Base-by-base conservation (phyloP, 2,797 vertebrate genomes). In the Periophthalmus magnuspinnatus region DNA sequence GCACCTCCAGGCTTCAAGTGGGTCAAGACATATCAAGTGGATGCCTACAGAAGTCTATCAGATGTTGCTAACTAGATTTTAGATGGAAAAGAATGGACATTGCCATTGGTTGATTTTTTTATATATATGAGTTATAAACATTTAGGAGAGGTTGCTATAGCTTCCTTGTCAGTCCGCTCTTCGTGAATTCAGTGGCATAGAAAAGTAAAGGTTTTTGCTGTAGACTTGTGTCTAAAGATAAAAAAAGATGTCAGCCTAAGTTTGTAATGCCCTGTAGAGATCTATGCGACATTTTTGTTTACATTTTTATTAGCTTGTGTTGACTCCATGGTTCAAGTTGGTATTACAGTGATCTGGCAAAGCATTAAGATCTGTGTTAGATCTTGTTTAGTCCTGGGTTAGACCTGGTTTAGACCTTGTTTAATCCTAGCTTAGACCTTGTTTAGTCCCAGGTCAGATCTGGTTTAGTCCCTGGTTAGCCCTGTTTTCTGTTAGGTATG, bases 171-270 rank as follows among this genome's bases (percentile, higher is more conserved):
- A 80, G 84, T 87, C 90, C 90, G 81, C 85, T 80, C 89, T 89
- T 90, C 74, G 90, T 91, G 88, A 93, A 92, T 87, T 87, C 88
- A 87, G 92, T 93, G 92, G 91, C 90, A 87, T 93, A 92, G 90
- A 93, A 85, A 81, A 91, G 82, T 90, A 86, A 88, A 77, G 82
- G 92, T 90, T 86, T 76, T 85, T 93, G 89, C 93, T 91, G 87
- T 93, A 93, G 90, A 90, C 80, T 88, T 19, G 85, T 91, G 90
- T 93, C 81, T 77, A 76, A 68, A 68, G 45, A 67, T 14, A 75
- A 78, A 77, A n/a, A 79, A 78, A 66, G 79, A 72, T 72, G 79
- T 77, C 82, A 86, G 89, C 90, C 90, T 91, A 70, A 76, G 91
- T 92, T 91, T 22, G 73, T 82, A 86, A 78, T 72, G 75, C 76